Evolutionary conservation across 2,113 vertebrate species (phyloP), one percentile per base, ranked within the genome.

Genomic region (Numida meleagris): DNA sequence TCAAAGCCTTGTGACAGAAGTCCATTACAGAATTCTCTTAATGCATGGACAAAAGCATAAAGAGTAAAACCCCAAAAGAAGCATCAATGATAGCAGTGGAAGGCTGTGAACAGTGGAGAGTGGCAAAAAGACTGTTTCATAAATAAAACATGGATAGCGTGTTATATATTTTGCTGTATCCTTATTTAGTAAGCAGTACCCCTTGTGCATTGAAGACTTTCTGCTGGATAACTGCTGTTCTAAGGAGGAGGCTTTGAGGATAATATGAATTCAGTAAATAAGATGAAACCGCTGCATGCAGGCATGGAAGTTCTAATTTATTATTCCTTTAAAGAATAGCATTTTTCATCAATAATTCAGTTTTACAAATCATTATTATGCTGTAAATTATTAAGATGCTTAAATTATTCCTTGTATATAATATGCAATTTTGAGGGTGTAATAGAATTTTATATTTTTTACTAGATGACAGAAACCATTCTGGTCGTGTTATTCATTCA

Each of bases 291-390:
- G 6, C 11, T 29, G 24, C 43, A 86, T 77, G 38, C 18, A 40
- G 12, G 20, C 84, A 5, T 0, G 24, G 75, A 78, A 72, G 18
- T 87, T 78, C 40, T 89, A 42, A 91, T 94, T 89, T 93, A 73
- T 73, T 87, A 94, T 92, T 96, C 74, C 40, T 87, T 93, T 92
- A 94, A 94, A 84, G 57, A 71, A 67, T 53, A 91, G 6, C 18
- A 79, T 85, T 92, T 93, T 89, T 87, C 81, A 95, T 93, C 70
- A 93, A 94, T 96, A 85, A 95, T 96, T 95, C 86, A 95, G 67
- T 93, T 92, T 89, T 92, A 93, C 89, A 95, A 96, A 96, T 95
- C 86, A 92, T 94, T 92, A 95, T 82, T 92, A 70, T 92, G 33
- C 31, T 55, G 55, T 93, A 92, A 96, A 96, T 96, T 96, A 96